Evolutionary conservation across 1,140 invertebrate genomes (phyloP), one percentile per base, ranked within the genome.

Genomic region (Theocolax elegans): DNA sequence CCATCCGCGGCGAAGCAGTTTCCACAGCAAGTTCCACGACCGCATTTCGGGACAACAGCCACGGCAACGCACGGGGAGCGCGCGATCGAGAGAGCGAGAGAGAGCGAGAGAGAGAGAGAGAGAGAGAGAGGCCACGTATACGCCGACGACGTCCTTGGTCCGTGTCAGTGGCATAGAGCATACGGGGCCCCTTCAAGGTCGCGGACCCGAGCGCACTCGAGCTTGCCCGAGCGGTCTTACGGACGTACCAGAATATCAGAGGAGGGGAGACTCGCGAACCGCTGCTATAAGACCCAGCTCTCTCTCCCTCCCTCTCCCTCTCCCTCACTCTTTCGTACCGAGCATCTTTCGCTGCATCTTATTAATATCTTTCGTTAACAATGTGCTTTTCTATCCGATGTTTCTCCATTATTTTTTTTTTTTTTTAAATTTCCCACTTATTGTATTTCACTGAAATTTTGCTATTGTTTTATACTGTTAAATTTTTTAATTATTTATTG

Each of bases 121-220:
- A n/a, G 29, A 49, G n/a, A 29, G 27, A 66, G 31, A 17, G 21
- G 56, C 19, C 35, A 29, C 67, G 71, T 69, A 72, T 72, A 72
- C 73, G 73, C 66, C 74, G 71, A 66, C 66, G 76, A 79, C 83
- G 84, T 85, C 84, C 84, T 86, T 86, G 84, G 82, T 84, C 81
- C 84, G 83, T 85, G 84, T 86, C 84, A 86, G 84, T 86, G 84
- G 84, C 84, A 86, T 86, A 85, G 81, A 85, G 80, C 79, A 85
- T 84, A 83, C 81, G 84, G 83, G 82, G 83, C 79, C 75, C 77
- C 81, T 84, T 85, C 84, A 86, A 86, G 83, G 84, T 86, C 83
- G 83, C 79, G 77, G 77, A 76, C 38, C 78, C 79, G 83, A 85
- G 77, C 49, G 51, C 40, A 40, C 25, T 56, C 74, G 77, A 77